Evolutionary conservation across 2,797 vertebrate genomes (phyloP).

Genomic region (Sternarchorhynchus goeldii): DNA sequence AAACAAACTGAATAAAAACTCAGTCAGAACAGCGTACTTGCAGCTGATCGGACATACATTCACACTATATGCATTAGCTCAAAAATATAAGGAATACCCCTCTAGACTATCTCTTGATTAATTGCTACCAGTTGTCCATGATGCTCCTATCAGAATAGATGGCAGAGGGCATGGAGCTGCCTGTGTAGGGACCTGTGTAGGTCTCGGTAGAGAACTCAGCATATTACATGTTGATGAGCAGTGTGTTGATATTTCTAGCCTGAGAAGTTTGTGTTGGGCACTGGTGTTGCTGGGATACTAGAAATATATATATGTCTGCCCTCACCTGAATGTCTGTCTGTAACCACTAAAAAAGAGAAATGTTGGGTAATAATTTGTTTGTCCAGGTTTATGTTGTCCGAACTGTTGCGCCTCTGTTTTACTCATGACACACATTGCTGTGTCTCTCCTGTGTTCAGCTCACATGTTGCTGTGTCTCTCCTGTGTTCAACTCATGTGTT

Average conservation of each 20-base stretch:
- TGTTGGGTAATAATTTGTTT: conserved; percentile 3
- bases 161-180: conserved; percentile 1
- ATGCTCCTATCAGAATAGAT: conserved; percentile 9
- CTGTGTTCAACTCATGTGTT: no score
- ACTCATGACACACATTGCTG: no score
- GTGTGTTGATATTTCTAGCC: conserved; percentile 19
- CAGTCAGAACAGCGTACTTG: background rate
- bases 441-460: no score
- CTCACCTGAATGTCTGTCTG: conserved; percentile 15
- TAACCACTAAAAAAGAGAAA: conserved; percentile 21
- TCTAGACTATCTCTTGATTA: background rate
- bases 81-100: background rate
- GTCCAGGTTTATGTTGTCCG: background rate
- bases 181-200: background rate
- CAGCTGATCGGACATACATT: background rate
- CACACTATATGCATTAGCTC: conserved; percentile 7
- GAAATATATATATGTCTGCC: conserved; percentile 39
- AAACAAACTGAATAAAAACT: background rate
- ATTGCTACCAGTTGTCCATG: conserved; percentile 18
- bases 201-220: background rate
- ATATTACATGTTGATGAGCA: conserved; percentile 9
- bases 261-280: conserved; percentile 16
- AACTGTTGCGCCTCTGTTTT: no score
- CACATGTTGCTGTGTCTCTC: no score
- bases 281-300: conserved; percentile 33